These are phyloP conservation scores for Euproctis similis DNA, from an alignment of 2,888 invertebrate genomes.

Conservation along the genomic window DNA sequence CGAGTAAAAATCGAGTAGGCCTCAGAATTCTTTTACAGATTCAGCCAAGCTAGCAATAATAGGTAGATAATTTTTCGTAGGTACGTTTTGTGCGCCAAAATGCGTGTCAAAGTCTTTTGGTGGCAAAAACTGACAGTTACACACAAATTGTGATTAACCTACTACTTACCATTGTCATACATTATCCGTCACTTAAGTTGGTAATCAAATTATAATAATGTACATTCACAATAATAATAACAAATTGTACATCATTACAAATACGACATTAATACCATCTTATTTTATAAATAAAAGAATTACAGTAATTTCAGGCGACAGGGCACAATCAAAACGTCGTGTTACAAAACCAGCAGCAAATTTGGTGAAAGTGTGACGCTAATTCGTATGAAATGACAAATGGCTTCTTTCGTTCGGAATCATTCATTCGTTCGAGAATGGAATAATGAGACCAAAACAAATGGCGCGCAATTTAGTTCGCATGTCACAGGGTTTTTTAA, in stretches of 20 bases:
- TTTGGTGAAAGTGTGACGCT: slow-evolving; percentile 69
- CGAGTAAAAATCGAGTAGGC: too few relatives aligned
- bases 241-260: slow-evolving; percentile 28
- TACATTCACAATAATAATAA: too few relatives aligned
- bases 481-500: slow-evolving; percentile 40
- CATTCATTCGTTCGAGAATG: slow-evolving; percentile 38
- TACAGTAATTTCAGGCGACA: slow-evolving; percentile 39
- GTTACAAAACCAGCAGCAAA: slow-evolving; percentile 52
- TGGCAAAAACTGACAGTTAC: slow-evolving; percentile 15
- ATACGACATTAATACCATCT: slow-evolving; percentile 30
- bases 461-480: slow-evolving; percentile 49
- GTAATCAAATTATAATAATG: slow-evolving; percentile 30
- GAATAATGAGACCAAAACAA: slow-evolving; percentile 53
- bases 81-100: too few relatives aligned
- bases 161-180: slow-evolving; percentile 14
- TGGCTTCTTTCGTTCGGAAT: slow-evolving; percentile 36
- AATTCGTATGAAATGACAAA: slow-evolving; percentile 65
- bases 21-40: too few relatives aligned
- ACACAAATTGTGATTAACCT: slow-evolving; percentile 5
- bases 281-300: slow-evolving; percentile 43
- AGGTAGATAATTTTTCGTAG: too few relatives aligned
- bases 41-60: too few relatives aligned
- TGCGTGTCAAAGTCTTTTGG: not conserved
- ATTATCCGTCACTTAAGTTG: slow-evolving; percentile 13
- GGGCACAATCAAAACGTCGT: slow-evolving; percentile 51